A percentile compares a stretch with the other conserved stretches of the same genome.
Evolutionary conservation across 2,888 invertebrate genomes (phyloP).

Genomic region (Anaspis maculata): DNA sequence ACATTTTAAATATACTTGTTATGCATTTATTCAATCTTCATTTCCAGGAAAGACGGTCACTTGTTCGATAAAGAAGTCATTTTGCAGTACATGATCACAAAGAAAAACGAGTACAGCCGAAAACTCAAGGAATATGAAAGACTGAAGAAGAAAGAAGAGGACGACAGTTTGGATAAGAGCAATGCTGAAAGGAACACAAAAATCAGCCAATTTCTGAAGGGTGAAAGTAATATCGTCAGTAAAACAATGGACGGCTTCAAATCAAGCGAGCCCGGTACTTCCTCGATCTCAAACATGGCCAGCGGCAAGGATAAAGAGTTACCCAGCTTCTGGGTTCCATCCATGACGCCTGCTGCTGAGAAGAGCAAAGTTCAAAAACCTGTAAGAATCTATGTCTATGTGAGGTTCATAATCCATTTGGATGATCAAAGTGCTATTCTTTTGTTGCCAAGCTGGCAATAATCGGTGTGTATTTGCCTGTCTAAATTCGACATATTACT

Average conservation of each 20-base stretch:
- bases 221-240: constrained; percentile 69
- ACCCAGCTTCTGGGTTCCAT: constrained; percentile 96
- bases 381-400: constrained; percentile 37
- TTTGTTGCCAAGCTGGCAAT: no score
- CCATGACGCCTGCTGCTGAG: constrained; percentile 78
- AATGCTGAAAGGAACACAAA: constrained; percentile 68
- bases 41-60: constrained; percentile 67
- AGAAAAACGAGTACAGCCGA: constrained; percentile 84
- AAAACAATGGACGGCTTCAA: constrained; percentile 40
- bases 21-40: background rate
- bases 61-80: constrained; percentile 97
- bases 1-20: no score
- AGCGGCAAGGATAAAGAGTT: constrained; percentile 68
- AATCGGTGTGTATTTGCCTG: no score
- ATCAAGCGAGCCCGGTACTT: constrained; percentile 15
- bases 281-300: constrained; percentile 64
- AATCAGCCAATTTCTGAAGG: constrained; percentile 70
- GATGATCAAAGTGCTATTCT: no score
- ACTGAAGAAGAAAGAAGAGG: constrained; percentile 68
- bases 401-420: no score
- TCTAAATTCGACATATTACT: no score
- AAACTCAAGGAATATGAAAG: constrained; percentile 89
- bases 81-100: constrained; percentile 86
- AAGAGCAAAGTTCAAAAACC: constrained; percentile 64
- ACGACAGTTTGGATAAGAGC: constrained; percentile 59